Evolutionary conservation across 2,797 vertebrate species (phyloP), one percentile per base, ranked within the genome.

Genomic region (Danio aesculapii): DNA sequence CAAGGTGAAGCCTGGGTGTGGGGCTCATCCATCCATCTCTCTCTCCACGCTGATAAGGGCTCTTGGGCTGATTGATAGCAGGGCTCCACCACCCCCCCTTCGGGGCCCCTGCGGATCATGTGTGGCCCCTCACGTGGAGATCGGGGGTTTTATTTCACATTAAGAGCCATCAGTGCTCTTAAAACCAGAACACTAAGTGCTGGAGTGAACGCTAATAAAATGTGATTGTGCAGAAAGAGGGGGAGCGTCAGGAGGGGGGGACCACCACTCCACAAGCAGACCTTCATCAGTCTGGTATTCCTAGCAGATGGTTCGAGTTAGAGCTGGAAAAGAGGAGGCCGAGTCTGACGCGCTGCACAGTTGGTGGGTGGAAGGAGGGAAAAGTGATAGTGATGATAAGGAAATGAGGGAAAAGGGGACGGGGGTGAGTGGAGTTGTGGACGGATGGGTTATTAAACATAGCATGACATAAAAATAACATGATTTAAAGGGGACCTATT

Each of bases 221-320:
- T 91, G 87, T 89, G 93, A 92, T 92, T 94, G 93, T 93, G 91
- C 88, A 90, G 88, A 87, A 71, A 75, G 83, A 83, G 85, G 64
- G 73, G 8, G 52, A 55, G 84, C 7, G 72, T 80, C 82, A 71
- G 9, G 76, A 71, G 9, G 76, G 83, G 82, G 75, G 81, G 87
- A 85, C 83, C 86, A 86, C 62, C 83, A 30, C 30, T 30, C 88
- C 88, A 87, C 89, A 90, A 92, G 91, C 91, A 92, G 92, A 90
- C 90, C 91, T 94, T 95, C 94, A 95, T 94, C 93, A 91, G 93
- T 95, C 94, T 95, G 94, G 94, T 93, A 95, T 95, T 95, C 92
- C 88, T 91, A 92, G 91, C 94, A 95, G 94, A 93, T 95, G 94
- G 94, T 95, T 95, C 94, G 86, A 93, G 92, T 95, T 95, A 93